phyloP scores from a whole-genome alignment of 2,797 vertebrate genomes.

The Nyctalus aviator region DNA sequence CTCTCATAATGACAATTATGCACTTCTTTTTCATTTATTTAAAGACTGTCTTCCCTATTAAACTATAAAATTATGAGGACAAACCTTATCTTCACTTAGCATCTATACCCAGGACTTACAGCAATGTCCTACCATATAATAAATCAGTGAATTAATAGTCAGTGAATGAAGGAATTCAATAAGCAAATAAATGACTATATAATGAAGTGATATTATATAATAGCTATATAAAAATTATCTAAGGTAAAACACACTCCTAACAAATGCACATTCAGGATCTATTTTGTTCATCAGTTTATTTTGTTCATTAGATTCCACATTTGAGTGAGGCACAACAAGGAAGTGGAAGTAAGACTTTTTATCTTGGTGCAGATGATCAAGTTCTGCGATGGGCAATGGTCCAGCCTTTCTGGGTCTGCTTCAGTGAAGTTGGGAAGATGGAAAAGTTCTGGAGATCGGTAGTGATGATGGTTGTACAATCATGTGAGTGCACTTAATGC shows the following conservation, averaged over 20 bases:
- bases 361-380: not conserved
- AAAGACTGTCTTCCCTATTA: not conserved
- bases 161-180: not conserved
- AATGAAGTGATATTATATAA: not conserved
- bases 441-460: too few species aligned
- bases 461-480: too few species aligned
- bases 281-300: too few species aligned
- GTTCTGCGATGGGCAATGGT: not conserved
- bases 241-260: not conserved
- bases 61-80: not conserved
- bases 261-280: not conserved
- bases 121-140: not conserved
- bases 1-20: not conserved
- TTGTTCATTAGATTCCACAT: too few species aligned
- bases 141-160: not conserved
- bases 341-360: not conserved
- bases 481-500: too few species aligned
- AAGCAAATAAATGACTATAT: not conserved
- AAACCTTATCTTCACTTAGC: not conserved
- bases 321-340: not conserved
- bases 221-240: not conserved
- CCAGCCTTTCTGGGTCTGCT: not conserved
- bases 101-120: not conserved
- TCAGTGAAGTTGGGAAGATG: too few species aligned
- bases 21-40: slow-evolving; percentile 10